Evolutionary conservation across 2,888 invertebrate genomes (phyloP).

Genomic region (Aporophyla lueneburgensis): DNA sequence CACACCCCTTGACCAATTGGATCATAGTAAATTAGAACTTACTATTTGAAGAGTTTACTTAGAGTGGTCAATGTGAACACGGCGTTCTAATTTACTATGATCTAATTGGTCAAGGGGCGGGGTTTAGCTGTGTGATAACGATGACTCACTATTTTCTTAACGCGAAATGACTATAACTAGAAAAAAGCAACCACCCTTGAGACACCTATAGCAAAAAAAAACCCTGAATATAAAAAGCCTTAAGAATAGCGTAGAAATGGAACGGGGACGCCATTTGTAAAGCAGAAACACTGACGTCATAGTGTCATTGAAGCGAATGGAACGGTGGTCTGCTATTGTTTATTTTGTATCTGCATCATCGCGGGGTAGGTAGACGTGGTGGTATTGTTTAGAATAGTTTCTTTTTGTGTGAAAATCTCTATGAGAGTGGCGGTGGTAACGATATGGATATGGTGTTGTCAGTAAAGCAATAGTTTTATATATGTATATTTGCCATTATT

Average conservation of each 20-base stretch:
- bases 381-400: conserved; percentile 18
- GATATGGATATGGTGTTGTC: too few species aligned
- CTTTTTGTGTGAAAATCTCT: not conserved
- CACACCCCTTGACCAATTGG: too few species aligned
- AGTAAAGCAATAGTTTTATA: too few species aligned
- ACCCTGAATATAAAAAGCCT: conserved; percentile 12
- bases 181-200: not conserved
- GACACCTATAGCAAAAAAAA: conserved; percentile 19
- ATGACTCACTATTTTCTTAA: too few species aligned
- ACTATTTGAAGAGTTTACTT: too few species aligned
- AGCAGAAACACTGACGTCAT: conserved; percentile 16
- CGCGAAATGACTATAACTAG: not conserved
- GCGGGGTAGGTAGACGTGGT: not conserved
- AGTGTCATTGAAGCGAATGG: conserved; percentile 32
- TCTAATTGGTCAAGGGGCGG: too few species aligned
- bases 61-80: too few species aligned
- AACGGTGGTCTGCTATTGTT: conserved; percentile 49
- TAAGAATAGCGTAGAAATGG: conserved; percentile 48
- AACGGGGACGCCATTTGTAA: conserved; percentile 57
- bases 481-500: too few species aligned
- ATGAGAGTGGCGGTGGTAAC: not conserved
- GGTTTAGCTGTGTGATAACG: too few species aligned
- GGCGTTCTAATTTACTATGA: too few species aligned
- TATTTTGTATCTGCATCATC: conserved; percentile 30
- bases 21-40: too few species aligned